Evolutionary conservation across 2,888 invertebrate species (phyloP).

Genomic region (Ellobium chinense): DNA sequence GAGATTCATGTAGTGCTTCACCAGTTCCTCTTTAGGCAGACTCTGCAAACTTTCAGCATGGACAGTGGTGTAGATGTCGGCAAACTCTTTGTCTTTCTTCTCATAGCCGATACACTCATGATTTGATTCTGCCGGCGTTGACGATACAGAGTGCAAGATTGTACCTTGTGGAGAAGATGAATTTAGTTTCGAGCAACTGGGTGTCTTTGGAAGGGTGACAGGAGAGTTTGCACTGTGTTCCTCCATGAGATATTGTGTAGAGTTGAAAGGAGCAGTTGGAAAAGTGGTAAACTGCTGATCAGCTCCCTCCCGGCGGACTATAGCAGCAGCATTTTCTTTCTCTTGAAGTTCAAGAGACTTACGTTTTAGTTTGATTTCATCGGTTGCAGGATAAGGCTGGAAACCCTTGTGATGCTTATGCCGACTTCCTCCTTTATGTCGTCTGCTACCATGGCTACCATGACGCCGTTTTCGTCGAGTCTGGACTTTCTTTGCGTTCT

Average conservation of each 20-base stretch:
- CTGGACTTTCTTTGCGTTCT: neutral
- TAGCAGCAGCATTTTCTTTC: slow-evolving; percentile 44
- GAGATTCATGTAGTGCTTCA: slow-evolving; percentile 43
- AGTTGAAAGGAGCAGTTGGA: slow-evolving; percentile 43
- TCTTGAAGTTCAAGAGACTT: slow-evolving; percentile 40
- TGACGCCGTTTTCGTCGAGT: slow-evolving; percentile 28
- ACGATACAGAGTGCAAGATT: slow-evolving; percentile 19
- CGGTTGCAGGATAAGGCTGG: slow-evolving; percentile 22
- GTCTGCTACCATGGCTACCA: slow-evolving; percentile 45
- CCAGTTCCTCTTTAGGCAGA: slow-evolving; percentile 43
- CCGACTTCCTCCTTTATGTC: slow-evolving; percentile 44
- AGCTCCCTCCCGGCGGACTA: slow-evolving; percentile 32
- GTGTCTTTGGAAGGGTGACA: slow-evolving; percentile 16
- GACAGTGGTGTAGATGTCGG: slow-evolving; percentile 33
- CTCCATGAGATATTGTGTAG: slow-evolving; percentile 45
- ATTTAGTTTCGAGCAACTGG: slow-evolving; percentile 21
- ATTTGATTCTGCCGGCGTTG: slow-evolving; percentile 21
- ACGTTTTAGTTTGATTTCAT: slow-evolving; percentile 31
- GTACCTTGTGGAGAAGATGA: slow-evolving; percentile 2
- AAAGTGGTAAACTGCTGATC: slow-evolving; percentile 35
- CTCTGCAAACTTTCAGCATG: slow-evolving; percentile 45
- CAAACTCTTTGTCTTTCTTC: slow-evolving; percentile 44
- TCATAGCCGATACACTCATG: slow-evolving; percentile 13
- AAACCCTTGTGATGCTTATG: slow-evolving; percentile 35
- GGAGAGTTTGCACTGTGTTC: slow-evolving; percentile 36